phyloP scores from a whole-genome alignment of 2,113 vertebrate genomes.

The Channa maculata region DNA sequence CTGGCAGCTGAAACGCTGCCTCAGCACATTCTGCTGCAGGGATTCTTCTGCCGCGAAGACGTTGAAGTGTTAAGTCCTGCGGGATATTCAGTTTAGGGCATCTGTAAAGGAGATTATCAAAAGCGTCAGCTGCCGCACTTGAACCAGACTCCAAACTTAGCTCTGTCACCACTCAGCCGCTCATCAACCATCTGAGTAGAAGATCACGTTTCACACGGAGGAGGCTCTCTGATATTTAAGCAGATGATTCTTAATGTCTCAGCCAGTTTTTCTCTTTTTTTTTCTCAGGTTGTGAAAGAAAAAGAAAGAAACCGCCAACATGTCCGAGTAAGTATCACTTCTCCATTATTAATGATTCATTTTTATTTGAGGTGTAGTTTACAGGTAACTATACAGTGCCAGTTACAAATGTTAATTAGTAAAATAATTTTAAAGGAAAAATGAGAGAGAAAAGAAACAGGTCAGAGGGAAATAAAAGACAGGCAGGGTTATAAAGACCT shows the following conservation, averaged over 20 bases:
- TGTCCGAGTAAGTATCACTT: slow-evolving; percentile 82
- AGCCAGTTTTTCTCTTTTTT: slow-evolving; percentile 23
- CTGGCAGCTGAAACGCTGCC: slow-evolving; percentile 16
- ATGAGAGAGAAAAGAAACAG: too few relatives aligned
- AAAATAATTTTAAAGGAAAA: too few relatives aligned
- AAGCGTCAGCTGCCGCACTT: slow-evolving; percentile 52
- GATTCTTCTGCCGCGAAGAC: slow-evolving; percentile 43
- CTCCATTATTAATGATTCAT: not conserved
- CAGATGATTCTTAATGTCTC: slow-evolving; percentile 47
- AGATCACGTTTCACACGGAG: slow-evolving; percentile 26
- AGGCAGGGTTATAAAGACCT: too few relatives aligned
- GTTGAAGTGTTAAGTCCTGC: slow-evolving; percentile 60
- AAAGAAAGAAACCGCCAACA: slow-evolving; percentile 70
- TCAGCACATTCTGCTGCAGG: slow-evolving; percentile 47
- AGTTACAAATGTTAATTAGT: too few relatives aligned
- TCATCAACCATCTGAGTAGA: slow-evolving; percentile 27
- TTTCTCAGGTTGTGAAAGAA: slow-evolving; percentile 55
- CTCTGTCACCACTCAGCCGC: slow-evolving; percentile 39
- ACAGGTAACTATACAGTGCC: too few relatives aligned
- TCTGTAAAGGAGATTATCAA: slow-evolving; percentile 60
- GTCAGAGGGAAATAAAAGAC: too few relatives aligned
- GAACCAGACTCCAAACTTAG: slow-evolving; percentile 72
- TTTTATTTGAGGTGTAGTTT: too few relatives aligned
- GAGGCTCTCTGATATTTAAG: slow-evolving; percentile 30
- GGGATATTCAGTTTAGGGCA: slow-evolving; percentile 55